A percentile compares a stretch with the other conserved stretches of the same genome.
These are phyloP conservation scores for Henicopernis longicauda DNA, from an alignment of 2,113 vertebrate species.

Conservation along the genomic window DNA sequence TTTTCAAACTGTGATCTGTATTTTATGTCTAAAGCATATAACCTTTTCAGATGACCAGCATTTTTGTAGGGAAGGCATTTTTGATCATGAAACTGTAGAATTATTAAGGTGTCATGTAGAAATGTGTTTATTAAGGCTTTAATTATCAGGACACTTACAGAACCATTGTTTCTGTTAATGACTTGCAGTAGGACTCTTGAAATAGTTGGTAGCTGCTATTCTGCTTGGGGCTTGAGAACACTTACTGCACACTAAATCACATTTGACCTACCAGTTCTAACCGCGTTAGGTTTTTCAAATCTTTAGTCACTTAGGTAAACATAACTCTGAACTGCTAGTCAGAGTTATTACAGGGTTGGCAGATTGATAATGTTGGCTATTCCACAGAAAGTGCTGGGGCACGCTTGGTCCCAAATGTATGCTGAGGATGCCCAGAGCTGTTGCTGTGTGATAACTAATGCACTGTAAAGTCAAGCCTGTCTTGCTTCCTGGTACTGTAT, in stretches of 20 bases:
- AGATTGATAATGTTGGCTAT: not conserved
- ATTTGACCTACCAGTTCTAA: not conserved
- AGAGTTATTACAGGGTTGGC: not conserved
- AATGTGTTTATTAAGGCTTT: not conserved
- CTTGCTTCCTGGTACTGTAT: not conserved
- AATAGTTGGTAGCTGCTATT: not conserved
- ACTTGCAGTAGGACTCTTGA: not conserved
- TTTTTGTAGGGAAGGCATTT: not conserved
- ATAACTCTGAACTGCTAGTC: not conserved
- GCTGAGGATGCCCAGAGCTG: accelerated
- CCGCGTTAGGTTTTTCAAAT: not conserved
- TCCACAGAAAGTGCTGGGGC: not conserved
- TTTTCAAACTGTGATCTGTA: not conserved
- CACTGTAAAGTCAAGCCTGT: accelerated
- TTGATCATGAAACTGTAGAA: not conserved
- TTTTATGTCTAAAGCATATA: not conserved
- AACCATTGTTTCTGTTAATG: not conserved
- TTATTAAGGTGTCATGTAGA: not conserved
- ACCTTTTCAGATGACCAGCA: accelerated
- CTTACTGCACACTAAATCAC: not conserved
- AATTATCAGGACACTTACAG: not conserved
- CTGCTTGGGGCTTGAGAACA: not conserved
- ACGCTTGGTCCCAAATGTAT: accelerated
- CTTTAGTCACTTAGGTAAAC: not conserved
- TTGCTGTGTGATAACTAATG: not conserved